Evolutionary conservation across 2,113 vertebrate species (phyloP).

Genomic region (Triplophysa rosa): DNA sequence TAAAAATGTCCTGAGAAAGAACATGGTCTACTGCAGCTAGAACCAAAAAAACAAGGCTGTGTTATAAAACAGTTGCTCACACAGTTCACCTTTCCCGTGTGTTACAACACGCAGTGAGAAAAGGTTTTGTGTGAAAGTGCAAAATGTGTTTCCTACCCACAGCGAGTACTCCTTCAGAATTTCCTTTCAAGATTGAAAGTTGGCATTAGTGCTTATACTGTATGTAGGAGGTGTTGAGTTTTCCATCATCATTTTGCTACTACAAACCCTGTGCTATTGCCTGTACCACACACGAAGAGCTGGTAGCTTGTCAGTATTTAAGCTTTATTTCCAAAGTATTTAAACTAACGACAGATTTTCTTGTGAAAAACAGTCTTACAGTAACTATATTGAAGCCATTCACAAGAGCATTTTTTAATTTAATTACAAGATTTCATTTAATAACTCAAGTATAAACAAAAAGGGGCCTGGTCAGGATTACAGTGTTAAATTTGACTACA

Average conservation of each 20-base stretch:
- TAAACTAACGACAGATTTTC: too few species aligned
- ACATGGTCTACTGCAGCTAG: slow-evolving; percentile 5
- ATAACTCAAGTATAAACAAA: too few species aligned
- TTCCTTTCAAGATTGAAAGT: slow-evolving; percentile 18
- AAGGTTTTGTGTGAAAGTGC: not conserved
- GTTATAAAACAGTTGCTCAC: slow-evolving; percentile 25
- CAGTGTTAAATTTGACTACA: too few species aligned
- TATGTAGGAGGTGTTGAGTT: slow-evolving; percentile 28
- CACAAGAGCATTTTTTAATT: too few species aligned
- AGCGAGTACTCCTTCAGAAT: slow-evolving; percentile 18
- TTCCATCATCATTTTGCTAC: slow-evolving; percentile 23
- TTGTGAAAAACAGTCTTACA: too few species aligned
- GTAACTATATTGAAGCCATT: too few species aligned
- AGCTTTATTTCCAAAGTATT: too few species aligned
- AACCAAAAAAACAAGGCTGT: not conserved
- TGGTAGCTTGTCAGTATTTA: too few species aligned
- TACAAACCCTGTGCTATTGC: slow-evolving; percentile 20
- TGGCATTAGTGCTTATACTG: slow-evolving; percentile 7
- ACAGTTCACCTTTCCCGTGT: not conserved
- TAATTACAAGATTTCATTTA: too few species aligned
- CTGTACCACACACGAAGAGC: not conserved
- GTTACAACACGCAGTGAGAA: not conserved
- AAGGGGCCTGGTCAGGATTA: too few species aligned
- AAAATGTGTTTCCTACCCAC: not conserved
- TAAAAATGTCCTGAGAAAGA: not conserved